A percentile compares a stretch with the other conserved stretches of the same genome.
Conservation (phyloP, 2,888 invertebrate genomes). For the Anorthoa munda region DNA sequence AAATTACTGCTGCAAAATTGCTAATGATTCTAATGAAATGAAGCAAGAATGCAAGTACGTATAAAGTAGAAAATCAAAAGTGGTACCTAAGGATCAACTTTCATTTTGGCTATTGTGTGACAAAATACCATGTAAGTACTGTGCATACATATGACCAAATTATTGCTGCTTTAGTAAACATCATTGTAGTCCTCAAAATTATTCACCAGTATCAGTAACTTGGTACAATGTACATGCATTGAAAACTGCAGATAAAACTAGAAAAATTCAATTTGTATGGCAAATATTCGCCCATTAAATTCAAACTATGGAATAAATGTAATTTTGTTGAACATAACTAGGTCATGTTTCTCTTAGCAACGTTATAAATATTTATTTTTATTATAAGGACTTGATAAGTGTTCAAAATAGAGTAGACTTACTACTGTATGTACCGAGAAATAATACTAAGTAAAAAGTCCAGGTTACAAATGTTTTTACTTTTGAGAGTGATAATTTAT, state of each 20-base stretch:
- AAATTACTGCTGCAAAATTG: not conserved
- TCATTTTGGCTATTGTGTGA: not conserved
- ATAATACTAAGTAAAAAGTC: not conserved
- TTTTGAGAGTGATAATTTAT: not conserved
- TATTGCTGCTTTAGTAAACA: not conserved
- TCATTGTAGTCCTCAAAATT: not conserved
- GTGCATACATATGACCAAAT: not conserved
- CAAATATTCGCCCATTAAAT: slow-evolving; percentile 9
- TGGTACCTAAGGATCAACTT: not conserved
- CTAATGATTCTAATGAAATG: too few relatives aligned
- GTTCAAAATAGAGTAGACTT: not conserved
- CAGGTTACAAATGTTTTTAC: not conserved
- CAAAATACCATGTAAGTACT: not conserved
- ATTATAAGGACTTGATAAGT: slow-evolving; percentile 4
- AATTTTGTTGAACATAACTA: slow-evolving; percentile 3
- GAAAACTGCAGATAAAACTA: not conserved
- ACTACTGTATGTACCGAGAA: not conserved
- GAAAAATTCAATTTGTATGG: slow-evolving; percentile 1
- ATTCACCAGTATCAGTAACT: not conserved
- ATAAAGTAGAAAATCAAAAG: too few relatives aligned
- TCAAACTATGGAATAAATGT: not conserved
- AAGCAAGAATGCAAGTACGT: not conserved
- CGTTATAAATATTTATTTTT: not conserved
- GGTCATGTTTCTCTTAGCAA: slow-evolving; percentile 27
- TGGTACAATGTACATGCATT: not conserved